Base-by-base conservation (phyloP, 2,888 invertebrate species). In the Ectropis crepuscularia region DNA sequence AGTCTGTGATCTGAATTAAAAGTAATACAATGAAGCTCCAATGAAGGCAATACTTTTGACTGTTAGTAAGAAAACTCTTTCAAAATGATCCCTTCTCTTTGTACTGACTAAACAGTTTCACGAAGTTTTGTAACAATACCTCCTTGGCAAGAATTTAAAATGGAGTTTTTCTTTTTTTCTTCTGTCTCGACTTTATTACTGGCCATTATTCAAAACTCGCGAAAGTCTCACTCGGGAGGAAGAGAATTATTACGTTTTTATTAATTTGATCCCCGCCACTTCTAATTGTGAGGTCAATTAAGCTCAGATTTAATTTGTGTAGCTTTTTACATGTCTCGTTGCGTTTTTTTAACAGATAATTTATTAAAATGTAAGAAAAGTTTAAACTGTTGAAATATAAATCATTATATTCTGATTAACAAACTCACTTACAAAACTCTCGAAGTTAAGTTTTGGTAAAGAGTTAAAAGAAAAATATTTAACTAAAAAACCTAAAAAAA, bases 171-270 rank as follows among this genome's bases (percentile, higher is more conserved):
- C 6, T 51, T 28, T 50, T 28, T 51, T 65, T 62, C 54, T 45
- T 38, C 12, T 38, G 47, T 50, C 60, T 54, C 46, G 63, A 50
- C 57, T 72, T 70, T 65, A 72, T 69, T 65, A 66, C 65, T 53
- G 59, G 47, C 69, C 68, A 72, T 71, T 72, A 72, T 69, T 72
- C 68, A 71, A 67, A 72, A 68, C 63, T 69, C 64, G 57, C 42
- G 55, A 70, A 68, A 67, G 39, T 62, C 65, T 57, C 53, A 67
- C 58, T 58, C 39, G 16, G 48, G 36, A 58, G 37, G 39, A 37
- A 42, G 28, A 61, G 58, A 66, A 59, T 61, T 61, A 61, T 61
- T 58, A 58, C 53, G 49, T 48, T 65, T 69, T 65, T 63, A 65
- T 65, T 65, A 71, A 67, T 69, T 65, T 62, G 65, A 69, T 69